Percentiles rank a stretch among this genome's conserved stretches.
Evolutionary conservation across 2,113 vertebrate species (phyloP).

Genomic region (Eleginops maclovinus): DNA sequence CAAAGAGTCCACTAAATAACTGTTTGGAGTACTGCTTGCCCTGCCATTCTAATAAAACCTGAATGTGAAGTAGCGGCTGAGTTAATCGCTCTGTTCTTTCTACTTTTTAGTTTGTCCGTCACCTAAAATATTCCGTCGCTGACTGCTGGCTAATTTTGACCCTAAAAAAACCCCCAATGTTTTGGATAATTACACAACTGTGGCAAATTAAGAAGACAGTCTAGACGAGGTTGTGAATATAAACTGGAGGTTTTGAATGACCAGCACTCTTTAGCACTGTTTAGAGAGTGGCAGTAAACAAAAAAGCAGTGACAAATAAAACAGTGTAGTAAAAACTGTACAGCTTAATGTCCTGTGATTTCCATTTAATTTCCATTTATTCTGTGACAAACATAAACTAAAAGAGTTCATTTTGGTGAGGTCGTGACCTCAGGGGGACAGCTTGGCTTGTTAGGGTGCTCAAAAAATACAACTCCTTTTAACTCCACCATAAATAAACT

Average conservation of each 20-base stretch:
- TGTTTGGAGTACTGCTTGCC: neutral
- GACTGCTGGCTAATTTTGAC: constrained; percentile 23
- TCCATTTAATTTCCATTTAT: constrained; percentile 8
- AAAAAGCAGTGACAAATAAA: neutral
- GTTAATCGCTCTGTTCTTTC: constrained; percentile 20
- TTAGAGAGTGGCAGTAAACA: constrained; percentile 6
- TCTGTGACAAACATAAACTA: neutral
- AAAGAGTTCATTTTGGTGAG: neutral
- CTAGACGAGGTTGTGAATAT: constrained; percentile 37
- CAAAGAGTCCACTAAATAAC: neutral
- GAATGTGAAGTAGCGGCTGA: constrained; percentile 6
- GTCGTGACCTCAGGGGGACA: neutral
- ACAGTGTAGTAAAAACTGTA: neutral
- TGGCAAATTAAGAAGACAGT: constrained; percentile 40
- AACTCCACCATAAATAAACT: neutral
- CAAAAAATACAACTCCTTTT: neutral
- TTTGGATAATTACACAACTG: constrained; percentile 64
- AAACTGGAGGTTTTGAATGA: constrained; percentile 31
- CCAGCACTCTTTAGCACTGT: constrained; percentile 10
- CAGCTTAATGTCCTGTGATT: constrained; percentile 10
- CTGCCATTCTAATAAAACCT: neutral
- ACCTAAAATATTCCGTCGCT: constrained; percentile 23
- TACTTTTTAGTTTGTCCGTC: constrained; percentile 18
- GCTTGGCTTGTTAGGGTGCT: neutral
- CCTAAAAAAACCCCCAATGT: constrained; percentile 36